Evolutionary conservation across 2,888 invertebrate species (phyloP), one percentile per base, ranked within the genome.

Genomic region (Torymus aiolomorphi): DNA sequence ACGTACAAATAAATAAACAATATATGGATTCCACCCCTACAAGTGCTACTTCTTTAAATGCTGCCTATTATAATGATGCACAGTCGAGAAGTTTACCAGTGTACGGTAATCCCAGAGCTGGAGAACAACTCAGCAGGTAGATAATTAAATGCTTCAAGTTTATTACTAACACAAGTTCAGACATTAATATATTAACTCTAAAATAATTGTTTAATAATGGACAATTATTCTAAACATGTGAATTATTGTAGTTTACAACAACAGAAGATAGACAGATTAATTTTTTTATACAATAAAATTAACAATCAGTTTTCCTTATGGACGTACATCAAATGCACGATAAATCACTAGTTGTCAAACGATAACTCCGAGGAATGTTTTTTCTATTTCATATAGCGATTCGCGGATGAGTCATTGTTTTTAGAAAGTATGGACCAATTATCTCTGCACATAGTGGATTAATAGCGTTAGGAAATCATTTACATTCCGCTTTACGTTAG

Each of bases 81-180:
- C 88, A 87, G 49, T 72, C 87, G 0, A 84, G 89, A 80, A 88
- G 86, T 81, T 87, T 88, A n/a, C 88, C 88, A 11, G 54, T 42
- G 3, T 77, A 66, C 14, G 71, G 49, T 57, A 1, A 57, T 59
- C 24, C 71, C 16, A 74, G 75, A 57, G 52, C 70, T 16, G 67
- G 69, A 24, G 82, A 81, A 13, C 67, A 74, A 59, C 57, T 82
- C 1, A 69, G 16, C 63, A 80, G 80, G 82, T 82, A 67, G 2
- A 20, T 13, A 73, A 14, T 59, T 54, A 42, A 42, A 42, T 42
- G 20, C 20, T 20, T 20, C 20, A 20, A 20, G 20, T 20, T 20
- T 20, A 20, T 20, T 20, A 20, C 20, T 20, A 20, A 20, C 20
- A 20, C 20, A 20, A 20, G 20, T 20, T 20, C 20, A 20, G 2